Evolutionary conservation across 1,140 invertebrate species (phyloP).

Genomic region (Pseudomyrmex cubaensis): DNA sequence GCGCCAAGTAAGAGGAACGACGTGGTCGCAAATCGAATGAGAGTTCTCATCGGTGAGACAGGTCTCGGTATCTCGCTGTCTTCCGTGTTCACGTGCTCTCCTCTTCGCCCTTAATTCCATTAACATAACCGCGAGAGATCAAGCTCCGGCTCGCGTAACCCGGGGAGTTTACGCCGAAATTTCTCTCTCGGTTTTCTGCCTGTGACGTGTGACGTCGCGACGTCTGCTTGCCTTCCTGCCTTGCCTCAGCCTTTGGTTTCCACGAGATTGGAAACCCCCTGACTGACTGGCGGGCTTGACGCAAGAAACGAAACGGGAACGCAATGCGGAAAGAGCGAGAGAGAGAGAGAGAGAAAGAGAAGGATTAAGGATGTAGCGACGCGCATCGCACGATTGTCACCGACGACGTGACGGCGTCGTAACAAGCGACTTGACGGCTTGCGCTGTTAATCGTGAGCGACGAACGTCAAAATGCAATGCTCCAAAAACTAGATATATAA

Average conservation of each 20-base stretch:
- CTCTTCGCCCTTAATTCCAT: slow-evolving; percentile 47
- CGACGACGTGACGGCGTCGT: slow-evolving; percentile 3
- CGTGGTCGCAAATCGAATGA: slow-evolving; percentile 49
- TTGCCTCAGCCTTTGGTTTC: slow-evolving; percentile 52
- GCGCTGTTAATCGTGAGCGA: slow-evolving; percentile 27
- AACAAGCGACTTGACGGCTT: neutral
- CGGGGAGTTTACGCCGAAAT: slow-evolving; percentile 52
- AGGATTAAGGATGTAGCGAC: slow-evolving; percentile 42
- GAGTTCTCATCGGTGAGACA: slow-evolving; percentile 30
- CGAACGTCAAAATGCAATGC: neutral
- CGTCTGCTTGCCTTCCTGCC: slow-evolving; percentile 25
- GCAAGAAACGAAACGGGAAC: slow-evolving; percentile 53
- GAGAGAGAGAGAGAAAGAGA: slow-evolving; percentile 7
- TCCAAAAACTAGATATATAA: neutral
- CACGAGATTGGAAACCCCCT: slow-evolving; percentile 51
- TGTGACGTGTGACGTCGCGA: slow-evolving; percentile 58
- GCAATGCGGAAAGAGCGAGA: neutral
- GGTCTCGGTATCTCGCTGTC: slow-evolving; percentile 43
- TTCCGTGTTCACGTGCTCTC: neutral
- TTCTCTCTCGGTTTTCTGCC: slow-evolving; percentile 57
- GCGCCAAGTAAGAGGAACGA: slow-evolving; percentile 22
- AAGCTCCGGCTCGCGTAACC: slow-evolving; percentile 41
- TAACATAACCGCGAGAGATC: slow-evolving; percentile 55
- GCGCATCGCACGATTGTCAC: slow-evolving; percentile 21
- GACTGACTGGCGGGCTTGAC: slow-evolving; percentile 32